A percentile compares a stretch with the other conserved stretches of the same genome.
Conservation (phyloP, 2,113 vertebrate species). For the Poeciliopsis turrubarensis region DNA sequence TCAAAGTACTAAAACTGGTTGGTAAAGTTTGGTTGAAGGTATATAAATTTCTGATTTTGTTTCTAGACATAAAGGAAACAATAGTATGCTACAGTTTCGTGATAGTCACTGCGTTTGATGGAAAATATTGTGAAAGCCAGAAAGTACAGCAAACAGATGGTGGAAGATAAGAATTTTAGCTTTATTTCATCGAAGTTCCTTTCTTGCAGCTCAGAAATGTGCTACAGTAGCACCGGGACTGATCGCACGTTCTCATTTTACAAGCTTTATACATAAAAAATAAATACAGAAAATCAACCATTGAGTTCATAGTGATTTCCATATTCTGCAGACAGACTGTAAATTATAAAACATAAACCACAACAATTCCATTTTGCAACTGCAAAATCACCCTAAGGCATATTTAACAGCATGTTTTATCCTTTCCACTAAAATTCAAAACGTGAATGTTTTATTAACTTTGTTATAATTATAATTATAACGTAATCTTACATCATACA, state of each 20-base stretch:
- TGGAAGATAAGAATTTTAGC: background rate
- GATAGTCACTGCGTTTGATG: background rate
- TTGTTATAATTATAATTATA: background rate
- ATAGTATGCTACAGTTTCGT: too few species aligned
- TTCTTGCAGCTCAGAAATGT: background rate
- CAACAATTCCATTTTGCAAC: slow-evolving; percentile 26
- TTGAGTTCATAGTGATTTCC: background rate
- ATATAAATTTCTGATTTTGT: background rate
- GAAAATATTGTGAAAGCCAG: slow-evolving; percentile 4
- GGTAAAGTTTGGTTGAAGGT: background rate
- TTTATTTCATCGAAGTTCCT: slow-evolving; percentile 27
- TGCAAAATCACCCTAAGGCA: background rate
- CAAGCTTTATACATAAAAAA: background rate
- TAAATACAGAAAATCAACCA: too few species aligned
- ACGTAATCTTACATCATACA: background rate
- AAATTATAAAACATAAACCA: slow-evolving; percentile 30
- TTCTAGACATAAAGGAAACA: too few species aligned
- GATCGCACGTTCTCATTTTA: background rate
- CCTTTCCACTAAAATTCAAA: background rate
- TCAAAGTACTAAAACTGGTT: background rate
- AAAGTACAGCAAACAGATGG: slow-evolving; percentile 17
- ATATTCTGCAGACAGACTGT: slow-evolving; percentile 24
- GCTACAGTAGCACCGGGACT: background rate
- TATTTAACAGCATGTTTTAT: background rate
- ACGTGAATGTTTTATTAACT: background rate